phyloP scores from a whole-genome alignment of 2,888 invertebrate species.

The Scrobipalpa costella region DNA sequence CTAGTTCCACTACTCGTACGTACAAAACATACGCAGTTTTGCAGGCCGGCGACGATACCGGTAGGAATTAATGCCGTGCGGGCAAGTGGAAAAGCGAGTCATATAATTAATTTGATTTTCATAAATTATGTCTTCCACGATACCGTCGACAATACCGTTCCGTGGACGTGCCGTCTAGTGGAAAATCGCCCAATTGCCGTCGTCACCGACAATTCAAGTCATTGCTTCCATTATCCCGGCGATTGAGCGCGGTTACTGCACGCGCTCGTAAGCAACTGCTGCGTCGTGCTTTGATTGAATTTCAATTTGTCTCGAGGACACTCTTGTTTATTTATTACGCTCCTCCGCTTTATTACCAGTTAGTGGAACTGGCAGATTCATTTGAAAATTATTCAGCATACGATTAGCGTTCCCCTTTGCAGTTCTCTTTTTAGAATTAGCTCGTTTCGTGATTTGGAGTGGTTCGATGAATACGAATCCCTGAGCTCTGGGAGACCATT shows the following conservation, averaged over 20 bases:
- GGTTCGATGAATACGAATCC: constrained; percentile 31
- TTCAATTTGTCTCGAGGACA: constrained; percentile 43
- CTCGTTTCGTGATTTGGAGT: not conserved
- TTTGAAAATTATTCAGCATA: not conserved
- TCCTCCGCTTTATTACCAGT: not conserved
- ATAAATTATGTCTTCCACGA: too few species aligned
- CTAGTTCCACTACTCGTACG: too few species aligned
- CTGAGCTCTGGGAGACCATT: constrained; percentile 43
- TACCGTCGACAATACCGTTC: too few species aligned
- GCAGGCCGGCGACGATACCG: too few species aligned
- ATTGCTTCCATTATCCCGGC: constrained; percentile 48
- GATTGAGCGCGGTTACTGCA: constrained; percentile 40
- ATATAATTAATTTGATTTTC: too few species aligned
- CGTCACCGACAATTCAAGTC: constrained; percentile 57
- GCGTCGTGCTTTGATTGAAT: constrained; percentile 51
- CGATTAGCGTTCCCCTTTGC: not conserved
- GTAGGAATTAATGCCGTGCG: too few species aligned
- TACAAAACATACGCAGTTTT: too few species aligned
- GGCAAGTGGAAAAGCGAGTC: too few species aligned
- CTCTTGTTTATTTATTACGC: constrained; percentile 19
- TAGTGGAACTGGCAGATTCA: not conserved
- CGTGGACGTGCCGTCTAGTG: too few species aligned
- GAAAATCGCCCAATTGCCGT: constrained; percentile 29
- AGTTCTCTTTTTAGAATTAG: not conserved
- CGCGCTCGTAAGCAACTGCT: constrained; percentile 43